Evolutionary conservation across 2,113 vertebrate species (phyloP).

Genomic region (Calonectris borealis): DNA sequence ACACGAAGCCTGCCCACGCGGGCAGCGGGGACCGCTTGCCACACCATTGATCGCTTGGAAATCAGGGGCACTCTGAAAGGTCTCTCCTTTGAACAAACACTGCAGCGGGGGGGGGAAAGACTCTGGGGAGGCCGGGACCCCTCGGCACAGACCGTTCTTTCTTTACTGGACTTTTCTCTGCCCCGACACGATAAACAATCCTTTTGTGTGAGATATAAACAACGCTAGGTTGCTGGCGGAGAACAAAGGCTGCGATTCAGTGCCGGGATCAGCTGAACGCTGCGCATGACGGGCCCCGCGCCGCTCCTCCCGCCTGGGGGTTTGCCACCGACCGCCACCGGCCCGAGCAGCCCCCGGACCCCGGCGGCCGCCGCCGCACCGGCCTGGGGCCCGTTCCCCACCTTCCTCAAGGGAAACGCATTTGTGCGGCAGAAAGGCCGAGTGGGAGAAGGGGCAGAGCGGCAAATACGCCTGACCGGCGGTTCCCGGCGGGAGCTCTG

Average conservation of each 20-base stretch:
- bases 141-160: neutral
- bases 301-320: neutral
- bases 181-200: conserved; percentile 7
- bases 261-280: neutral
- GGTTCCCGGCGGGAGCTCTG: accelerated
- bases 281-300: neutral
- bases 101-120: neutral
- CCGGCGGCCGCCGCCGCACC: neutral
- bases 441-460: neutral
- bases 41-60: neutral
- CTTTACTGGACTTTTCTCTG: neutral
- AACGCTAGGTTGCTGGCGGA: neutral
- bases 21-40: neutral
- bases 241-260: conserved; percentile 52
- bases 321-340: neutral
- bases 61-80: neutral
- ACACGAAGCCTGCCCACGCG: too few species aligned
- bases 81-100: neutral
- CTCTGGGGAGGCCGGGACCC: neutral
- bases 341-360: neutral
- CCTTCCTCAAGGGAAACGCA: neutral
- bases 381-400: neutral
- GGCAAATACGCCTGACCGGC: accelerated
- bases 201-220: conserved; percentile 56
- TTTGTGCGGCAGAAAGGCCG: neutral